A percentile compares a stretch with the other conserved stretches of the same genome.
These are phyloP conservation scores for Phymorhynchus buccinoides DNA, from an alignment of 1,140 invertebrate genomes.

Conservation along the genomic window DNA sequence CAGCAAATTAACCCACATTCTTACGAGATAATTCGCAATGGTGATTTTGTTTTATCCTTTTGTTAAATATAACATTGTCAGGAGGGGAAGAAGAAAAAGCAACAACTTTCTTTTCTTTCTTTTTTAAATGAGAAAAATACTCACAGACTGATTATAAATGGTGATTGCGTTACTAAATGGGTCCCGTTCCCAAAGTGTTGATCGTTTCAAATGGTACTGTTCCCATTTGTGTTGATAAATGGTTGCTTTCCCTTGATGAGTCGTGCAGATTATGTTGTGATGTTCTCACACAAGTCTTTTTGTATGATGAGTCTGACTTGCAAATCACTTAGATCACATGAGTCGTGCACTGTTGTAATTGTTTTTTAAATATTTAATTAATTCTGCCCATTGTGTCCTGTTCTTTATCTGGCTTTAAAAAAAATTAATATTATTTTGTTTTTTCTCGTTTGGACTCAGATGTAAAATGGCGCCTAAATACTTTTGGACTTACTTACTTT, in stretches of 20 bases:
- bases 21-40: too few relatives aligned
- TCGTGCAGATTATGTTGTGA: neutral
- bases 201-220: conserved; percentile 1
- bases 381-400: neutral
- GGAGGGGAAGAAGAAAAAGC: neutral
- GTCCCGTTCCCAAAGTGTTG: neutral
- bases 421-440: neutral
- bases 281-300: neutral
- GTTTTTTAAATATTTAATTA: neutral
- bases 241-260: neutral
- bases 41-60: neutral
- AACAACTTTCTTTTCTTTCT: neutral
- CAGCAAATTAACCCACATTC: too few relatives aligned
- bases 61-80: too few relatives aligned
- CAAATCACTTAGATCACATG: neutral
- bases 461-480: neutral
- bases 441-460: neutral
- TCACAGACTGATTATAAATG: neutral
- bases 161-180: neutral
- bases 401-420: neutral
- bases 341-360: neutral
- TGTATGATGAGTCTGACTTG: neutral
- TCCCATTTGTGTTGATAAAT: neutral
- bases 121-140: neutral
- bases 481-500: neutral